Base-by-base conservation (phyloP, 1,140 invertebrate genomes). In the Dryas iulia region DNA sequence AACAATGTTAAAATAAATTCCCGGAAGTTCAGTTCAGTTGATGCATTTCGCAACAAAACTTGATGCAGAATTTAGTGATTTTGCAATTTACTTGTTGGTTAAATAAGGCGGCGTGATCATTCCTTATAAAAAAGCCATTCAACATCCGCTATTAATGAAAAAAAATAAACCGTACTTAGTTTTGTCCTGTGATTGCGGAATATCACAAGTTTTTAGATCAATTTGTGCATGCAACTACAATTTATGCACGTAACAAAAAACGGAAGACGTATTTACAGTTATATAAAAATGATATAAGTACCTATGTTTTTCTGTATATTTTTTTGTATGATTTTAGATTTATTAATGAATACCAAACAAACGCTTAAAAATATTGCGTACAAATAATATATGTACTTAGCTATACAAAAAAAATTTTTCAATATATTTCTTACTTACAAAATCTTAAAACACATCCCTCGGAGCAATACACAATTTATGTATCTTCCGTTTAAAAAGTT, bases 71-170 rank as follows among this genome's bases (percentile, higher is more conserved):
- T 63, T 59, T 69, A 68, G 66, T 59, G 47, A 67, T 67, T 74
- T 73, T 74, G 72, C 69, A 77, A 77, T 70, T 77, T 59, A 71
- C 63, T 57, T 62, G 31, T 72, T 53, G 58, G 57, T 54, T 66
- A 62, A 60, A 71, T 65, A 68, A 57, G 56, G 56, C 64, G 52
- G 62, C 59, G 53, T 58, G 67, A 65, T 53, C 31, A 59, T 70
- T 59, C 59, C 18, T 66, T 54, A 66, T 70, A 73, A 74, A 78
- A 79, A 77, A 75, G 73, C 73, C 77, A 77, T 73, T 75, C 68
- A 18, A 56, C 53, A 72, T 77, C 77, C 77, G 69, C 66, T 60
- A 75, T 74, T 73, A 66, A 47, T 72, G 67, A 73, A 70, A 74
- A n/a, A 73, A 71, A 66, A 57, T 54, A 60, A 71, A 74, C 66